Percentiles rank a stretch among this genome's conserved stretches.
Conservation (phyloP, 2,888 invertebrate genomes). For the Scotopteryx bipunctaria region DNA sequence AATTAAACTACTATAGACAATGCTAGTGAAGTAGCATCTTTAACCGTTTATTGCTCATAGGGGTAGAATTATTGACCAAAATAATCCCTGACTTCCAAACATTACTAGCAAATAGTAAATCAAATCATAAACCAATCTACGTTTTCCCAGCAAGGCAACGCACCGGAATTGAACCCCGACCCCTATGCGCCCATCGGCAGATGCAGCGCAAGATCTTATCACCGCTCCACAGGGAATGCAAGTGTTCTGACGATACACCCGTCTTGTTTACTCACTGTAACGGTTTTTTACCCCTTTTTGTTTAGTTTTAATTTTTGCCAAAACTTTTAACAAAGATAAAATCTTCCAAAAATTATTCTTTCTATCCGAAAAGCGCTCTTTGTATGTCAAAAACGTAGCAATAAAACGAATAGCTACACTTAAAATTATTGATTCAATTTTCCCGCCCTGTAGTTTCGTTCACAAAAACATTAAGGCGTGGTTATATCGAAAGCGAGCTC, state of each 20-base stretch:
- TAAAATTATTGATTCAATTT: slow-evolving; percentile 32
- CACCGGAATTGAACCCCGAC: slow-evolving; percentile 74
- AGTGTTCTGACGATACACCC: slow-evolving; percentile 69
- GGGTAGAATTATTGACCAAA: slow-evolving; percentile 25
- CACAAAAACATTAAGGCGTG: slow-evolving; percentile 68
- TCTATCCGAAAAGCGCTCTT: not conserved
- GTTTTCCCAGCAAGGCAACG: slow-evolving; percentile 73
- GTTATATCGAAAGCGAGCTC: slow-evolving; percentile 62
- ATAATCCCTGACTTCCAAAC: slow-evolving; percentile 37
- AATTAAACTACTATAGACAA: no score
- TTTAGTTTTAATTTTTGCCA: slow-evolving; percentile 34
- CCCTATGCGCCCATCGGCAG: slow-evolving; percentile 63
- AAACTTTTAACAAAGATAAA: slow-evolving; percentile 15
- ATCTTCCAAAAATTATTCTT: not conserved
- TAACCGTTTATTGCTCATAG: slow-evolving; percentile 9
- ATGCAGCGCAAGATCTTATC: slow-evolving; percentile 77
- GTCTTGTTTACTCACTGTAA: slow-evolving; percentile 71
- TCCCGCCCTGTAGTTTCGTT: slow-evolving; percentile 50
- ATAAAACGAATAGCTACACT: slow-evolving; percentile 11
- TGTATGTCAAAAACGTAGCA: not conserved
- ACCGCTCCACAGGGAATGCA: slow-evolving; percentile 66
- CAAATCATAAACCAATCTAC: slow-evolving; percentile 74
- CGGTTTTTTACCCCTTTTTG: slow-evolving; percentile 65
- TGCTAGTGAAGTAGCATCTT: not conserved
- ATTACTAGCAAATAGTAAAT: slow-evolving; percentile 51